Evolutionary conservation across 2,888 invertebrate genomes (phyloP), one percentile per base, ranked within the genome.

Genomic region (Plagodis dolabraria): DNA sequence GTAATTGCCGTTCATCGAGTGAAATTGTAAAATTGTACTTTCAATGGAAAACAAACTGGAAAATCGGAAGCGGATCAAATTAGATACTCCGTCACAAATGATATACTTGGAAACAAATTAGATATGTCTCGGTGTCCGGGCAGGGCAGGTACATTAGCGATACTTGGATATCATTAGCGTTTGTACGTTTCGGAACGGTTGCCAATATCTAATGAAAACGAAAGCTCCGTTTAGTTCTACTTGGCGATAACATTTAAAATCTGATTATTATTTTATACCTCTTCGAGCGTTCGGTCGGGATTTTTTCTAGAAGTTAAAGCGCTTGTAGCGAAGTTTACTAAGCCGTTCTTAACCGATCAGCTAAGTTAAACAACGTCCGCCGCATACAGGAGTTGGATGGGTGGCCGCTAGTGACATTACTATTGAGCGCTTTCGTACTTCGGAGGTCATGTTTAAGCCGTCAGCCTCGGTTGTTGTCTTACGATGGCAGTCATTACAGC

Each of bases 11-110:
- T 51, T 56, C 48, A 65, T 79, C 69, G 75, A 80, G 84, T 79
- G 83, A 86, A 84, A 86, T 80, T 79, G 71, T 72, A 84, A 86
- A 84, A 86, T 80, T 79, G 71, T 72, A 84, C 84, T 85, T 85
- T 84, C 83, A 64, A 67, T 84, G 75, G 83, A 84, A 82, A 85
- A 82, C 76, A 70, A 76, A 72, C 70, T 76, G 79, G 82, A 82
- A 83, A 84, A 86, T 84, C 75, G 80, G 82, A 80, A 82, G 78
- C 80, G 70, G 74, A 76, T 72, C 78, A 72, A 76, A 74, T 67
- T 60, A 65, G 40, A 57, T 68, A 69, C 67, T 71, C 68, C 62
- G 43, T 7, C 12, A 12, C 43, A 43, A 43, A 43, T 43, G 0
- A 43, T 12, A 43, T 8, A 43, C 43, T 43, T 12, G 7, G 60